Percentiles rank a stretch among this genome's conserved stretches.
These are phyloP conservation scores for Nerophis lumbriciformis DNA, from an alignment of 2,113 vertebrate species.

Conservation along the genomic window DNA sequence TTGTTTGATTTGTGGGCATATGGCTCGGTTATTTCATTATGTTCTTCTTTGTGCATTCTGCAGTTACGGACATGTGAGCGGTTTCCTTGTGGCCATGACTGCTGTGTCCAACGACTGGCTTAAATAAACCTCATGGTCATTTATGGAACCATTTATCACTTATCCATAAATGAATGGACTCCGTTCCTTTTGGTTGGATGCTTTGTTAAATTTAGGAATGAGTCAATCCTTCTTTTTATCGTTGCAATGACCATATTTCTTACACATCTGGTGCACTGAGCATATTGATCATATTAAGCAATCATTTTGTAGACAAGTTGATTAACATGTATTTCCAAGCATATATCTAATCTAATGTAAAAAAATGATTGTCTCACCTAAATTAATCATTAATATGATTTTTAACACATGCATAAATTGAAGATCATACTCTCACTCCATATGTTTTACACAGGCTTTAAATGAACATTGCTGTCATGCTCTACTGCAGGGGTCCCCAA, in stretches of 20 bases:
- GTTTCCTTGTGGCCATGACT: constrained; percentile 7
- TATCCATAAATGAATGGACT: background rate
- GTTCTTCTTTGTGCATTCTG: constrained; percentile 38
- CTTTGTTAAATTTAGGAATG: constrained; percentile 3
- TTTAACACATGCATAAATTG: background rate
- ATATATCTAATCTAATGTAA: constrained; percentile 19
- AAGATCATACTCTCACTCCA: background rate
- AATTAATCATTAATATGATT: background rate
- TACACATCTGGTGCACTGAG: background rate
- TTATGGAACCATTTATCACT: constrained; percentile 5
- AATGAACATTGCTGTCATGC: background rate
- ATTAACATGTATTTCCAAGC: background rate
- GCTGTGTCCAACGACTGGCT: constrained; percentile 7
- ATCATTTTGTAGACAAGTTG: background rate
- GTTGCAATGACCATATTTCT: background rate
- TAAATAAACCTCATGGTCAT: constrained; percentile 6
- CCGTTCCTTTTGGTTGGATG: background rate
- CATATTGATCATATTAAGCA: background rate
- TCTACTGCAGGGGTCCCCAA: background rate
- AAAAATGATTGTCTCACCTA: constrained; percentile 6
- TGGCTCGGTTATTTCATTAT: background rate
- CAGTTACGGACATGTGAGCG: constrained; percentile 20
- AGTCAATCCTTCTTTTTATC: background rate
- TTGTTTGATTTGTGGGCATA: no score
- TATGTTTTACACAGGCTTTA: background rate